Base-by-base conservation (phyloP, 1,140 invertebrate species). In the Hyles vespertilio region DNA sequence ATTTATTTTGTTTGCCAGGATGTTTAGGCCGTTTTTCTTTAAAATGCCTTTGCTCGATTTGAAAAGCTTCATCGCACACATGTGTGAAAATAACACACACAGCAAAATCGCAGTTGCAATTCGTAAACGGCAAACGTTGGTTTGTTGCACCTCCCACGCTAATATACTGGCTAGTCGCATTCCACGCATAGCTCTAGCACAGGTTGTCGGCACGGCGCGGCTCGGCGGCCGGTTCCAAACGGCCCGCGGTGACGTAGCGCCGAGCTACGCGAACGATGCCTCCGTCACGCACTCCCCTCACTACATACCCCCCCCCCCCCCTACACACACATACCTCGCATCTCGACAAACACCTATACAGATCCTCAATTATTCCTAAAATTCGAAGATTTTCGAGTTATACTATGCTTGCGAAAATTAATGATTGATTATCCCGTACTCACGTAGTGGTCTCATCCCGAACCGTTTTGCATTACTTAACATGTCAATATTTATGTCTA, bases 171-270 rank as follows among this genome's bases (percentile, higher is more conserved):
- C 72, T 81, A 80, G 77, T 79, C 79, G 77, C 84, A 87, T 87
- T 82, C 84, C 78, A 56, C 68, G 72, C 80, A 84, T 84, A 78
- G 33, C 76, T 76, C 72, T 74, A 75, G 70, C 52, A 64, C 78
- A 80, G 84, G 84, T 87, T 87, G 82, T 83, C 82, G 84, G 67
- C 67, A 63, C 63, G 63, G 74, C 70, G 77, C 82, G 84, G 67
- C 67, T 61, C 63, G 63, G 74, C 70, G 77, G 78, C 79, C 74
- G 72, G 79, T 79, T 77, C 65, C 68, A 61, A 75, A 71, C 72
- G 68, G 72, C 77, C 72, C 70, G 56, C 65, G 69, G 67, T 84
- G 81, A 86, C 84, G 79, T 83, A 83, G 75, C 72, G 52, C 57
- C 62, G 59, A 61, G 70, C 68, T 70, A 64, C 66, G 65, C 61